Evolutionary conservation across 2,797 vertebrate genomes (phyloP).

Genomic region (Sebastes aleutianus): DNA sequence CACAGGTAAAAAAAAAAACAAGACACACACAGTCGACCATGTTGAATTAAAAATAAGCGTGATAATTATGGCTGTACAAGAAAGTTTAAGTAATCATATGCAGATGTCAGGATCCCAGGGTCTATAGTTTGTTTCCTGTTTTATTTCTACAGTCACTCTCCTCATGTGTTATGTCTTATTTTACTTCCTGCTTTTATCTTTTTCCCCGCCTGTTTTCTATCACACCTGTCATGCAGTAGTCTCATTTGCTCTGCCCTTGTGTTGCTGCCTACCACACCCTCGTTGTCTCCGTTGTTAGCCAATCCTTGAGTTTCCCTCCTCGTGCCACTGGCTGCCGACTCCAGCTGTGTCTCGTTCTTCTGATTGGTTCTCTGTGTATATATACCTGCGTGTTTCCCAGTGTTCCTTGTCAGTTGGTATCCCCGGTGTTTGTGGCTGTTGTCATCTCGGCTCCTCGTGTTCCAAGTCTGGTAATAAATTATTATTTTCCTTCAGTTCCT

Average conservation of each 20-base stretch:
- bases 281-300: neutral
- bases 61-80: neutral
- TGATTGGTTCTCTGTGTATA: neutral
- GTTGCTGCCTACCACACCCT: neutral
- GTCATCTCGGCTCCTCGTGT: neutral
- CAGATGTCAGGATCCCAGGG: neutral
- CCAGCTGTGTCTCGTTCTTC: neutral
- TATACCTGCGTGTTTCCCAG: neutral
- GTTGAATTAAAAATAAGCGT: neutral
- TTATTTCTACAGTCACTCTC: neutral
- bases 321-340: accelerated
- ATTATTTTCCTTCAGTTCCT: neutral
- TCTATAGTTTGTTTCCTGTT: neutral
- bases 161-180: neutral
- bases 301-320: neutral
- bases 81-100: neutral
- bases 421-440: neutral
- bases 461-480: neutral
- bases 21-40: neutral
- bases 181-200: too few relatives aligned
- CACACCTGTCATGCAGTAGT: neutral
- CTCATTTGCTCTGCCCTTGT: neutral
- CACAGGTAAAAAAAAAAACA: neutral
- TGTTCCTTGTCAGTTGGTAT: neutral
- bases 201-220: too few relatives aligned